phyloP scores from a whole-genome alignment of 92 coral and sea anemone genomes.

The Plumapathes pennacea region DNA sequence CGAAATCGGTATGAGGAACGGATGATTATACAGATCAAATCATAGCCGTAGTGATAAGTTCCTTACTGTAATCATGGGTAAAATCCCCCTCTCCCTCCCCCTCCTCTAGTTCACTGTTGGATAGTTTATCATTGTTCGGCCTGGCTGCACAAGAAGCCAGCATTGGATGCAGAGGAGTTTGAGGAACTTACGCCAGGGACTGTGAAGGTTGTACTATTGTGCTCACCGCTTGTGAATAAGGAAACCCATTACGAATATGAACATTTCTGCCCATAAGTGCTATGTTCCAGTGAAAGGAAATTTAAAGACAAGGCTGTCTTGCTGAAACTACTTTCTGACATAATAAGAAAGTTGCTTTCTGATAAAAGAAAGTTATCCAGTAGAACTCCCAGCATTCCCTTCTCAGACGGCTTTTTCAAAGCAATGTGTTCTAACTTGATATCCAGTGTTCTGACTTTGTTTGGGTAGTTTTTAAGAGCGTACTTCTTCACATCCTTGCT shows the following conservation, averaged over 20 bases:
- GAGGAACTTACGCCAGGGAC: too few relatives aligned
- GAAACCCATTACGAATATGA: constrained; percentile 1
- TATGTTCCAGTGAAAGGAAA: constrained; percentile 45
- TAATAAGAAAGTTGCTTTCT: constrained; percentile 55
- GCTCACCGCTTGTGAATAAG: too few relatives aligned
- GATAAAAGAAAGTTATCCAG: constrained; percentile 66
- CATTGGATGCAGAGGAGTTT: too few relatives aligned
- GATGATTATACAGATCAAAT: too few relatives aligned
- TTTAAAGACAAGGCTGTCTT: constrained; percentile 59
- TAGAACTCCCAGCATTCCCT: constrained; percentile 58
- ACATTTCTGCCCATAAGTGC: constrained; percentile 49
- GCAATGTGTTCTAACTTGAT: constrained; percentile 64
- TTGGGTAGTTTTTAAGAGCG: constrained; percentile 41
- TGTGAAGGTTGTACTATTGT: too few relatives aligned
- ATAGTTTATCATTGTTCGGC: too few relatives aligned
- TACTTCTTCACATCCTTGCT: constrained; percentile 32
- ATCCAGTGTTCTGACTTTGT: constrained; percentile 37
- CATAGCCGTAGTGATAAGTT: too few relatives aligned
- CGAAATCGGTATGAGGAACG: too few relatives aligned
- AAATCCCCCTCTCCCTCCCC: too few relatives aligned
- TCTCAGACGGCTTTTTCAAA: constrained; percentile 35
- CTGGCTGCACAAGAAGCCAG: too few relatives aligned
- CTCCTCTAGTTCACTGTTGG: too few relatives aligned
- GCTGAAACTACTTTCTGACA: constrained; percentile 69
- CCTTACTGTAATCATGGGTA: too few relatives aligned